Conservation (phyloP, 2,888 invertebrate species). For the Leucania comma region DNA sequence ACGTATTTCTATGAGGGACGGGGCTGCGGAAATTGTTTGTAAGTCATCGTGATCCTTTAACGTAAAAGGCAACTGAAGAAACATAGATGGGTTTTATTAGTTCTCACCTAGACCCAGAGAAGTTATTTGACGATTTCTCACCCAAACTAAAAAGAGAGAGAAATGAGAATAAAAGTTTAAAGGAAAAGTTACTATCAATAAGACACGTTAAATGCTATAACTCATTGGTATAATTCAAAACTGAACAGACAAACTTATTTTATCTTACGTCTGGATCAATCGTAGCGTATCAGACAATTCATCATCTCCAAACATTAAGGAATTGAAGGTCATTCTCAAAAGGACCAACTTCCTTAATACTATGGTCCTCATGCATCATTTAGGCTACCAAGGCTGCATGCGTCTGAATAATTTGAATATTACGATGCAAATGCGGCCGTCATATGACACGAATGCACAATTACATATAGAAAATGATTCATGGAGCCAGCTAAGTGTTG, state of each 20-base stretch:
- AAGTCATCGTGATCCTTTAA: too few species aligned
- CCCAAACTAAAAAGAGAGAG: too few species aligned
- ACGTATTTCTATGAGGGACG: too few species aligned
- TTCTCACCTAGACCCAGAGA: too few species aligned
- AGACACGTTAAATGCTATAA: too few species aligned
- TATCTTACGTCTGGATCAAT: conserved; percentile 22
- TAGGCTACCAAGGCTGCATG: conserved; percentile 57
- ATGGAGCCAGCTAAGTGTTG: conserved; percentile 29
- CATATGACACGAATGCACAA: conserved; percentile 60
- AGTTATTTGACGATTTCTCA: too few species aligned
- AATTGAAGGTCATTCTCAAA: conserved; percentile 56
- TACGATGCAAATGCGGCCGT: conserved; percentile 54
- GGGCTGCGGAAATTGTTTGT: too few species aligned
- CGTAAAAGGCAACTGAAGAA: too few species aligned
- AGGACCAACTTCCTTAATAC: conserved; percentile 57
- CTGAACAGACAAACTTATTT: neutral
- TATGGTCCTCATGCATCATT: conserved; percentile 56
- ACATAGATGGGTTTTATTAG: too few species aligned
- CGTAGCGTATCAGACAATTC: conserved; percentile 4
- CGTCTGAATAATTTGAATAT: conserved; percentile 60
- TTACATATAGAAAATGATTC: conserved; percentile 53
- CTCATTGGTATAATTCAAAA: too few species aligned
- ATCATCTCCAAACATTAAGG: conserved; percentile 22
- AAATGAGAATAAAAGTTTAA: too few species aligned
- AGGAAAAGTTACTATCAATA: too few species aligned